These are phyloP conservation scores for Tipula unca DNA, from an alignment of 2,888 invertebrate species.

Conservation along the genomic window DNA sequence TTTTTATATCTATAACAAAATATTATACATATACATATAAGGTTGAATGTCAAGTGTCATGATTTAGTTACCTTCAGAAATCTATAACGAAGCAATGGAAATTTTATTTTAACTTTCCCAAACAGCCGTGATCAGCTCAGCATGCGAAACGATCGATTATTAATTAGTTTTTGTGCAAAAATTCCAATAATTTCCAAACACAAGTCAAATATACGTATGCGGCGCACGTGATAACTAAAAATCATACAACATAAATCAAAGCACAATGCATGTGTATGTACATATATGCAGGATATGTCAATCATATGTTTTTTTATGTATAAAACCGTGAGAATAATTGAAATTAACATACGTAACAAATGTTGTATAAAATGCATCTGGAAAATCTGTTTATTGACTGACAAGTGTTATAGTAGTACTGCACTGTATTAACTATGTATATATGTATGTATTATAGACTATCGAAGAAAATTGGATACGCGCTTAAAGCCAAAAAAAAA, in stretches of 20 bases:
- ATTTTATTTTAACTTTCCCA: not conserved
- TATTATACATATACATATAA: not conserved
- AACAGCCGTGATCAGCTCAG: not conserved
- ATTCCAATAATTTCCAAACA: not conserved
- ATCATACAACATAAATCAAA: not conserved
- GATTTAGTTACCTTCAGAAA: not conserved
- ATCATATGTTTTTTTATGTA: not conserved
- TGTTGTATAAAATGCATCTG: not conserved
- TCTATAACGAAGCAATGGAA: not conserved
- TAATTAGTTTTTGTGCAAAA: not conserved
- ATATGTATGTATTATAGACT: too few relatives aligned
- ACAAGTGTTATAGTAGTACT: not conserved
- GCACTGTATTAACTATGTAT: too few relatives aligned
- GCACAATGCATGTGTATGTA: not conserved
- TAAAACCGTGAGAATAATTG: not conserved
- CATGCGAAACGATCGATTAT: not conserved
- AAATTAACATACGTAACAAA: not conserved
- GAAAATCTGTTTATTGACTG: not conserved
- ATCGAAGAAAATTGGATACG: not conserved
- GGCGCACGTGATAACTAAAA: not conserved
- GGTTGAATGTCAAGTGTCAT: conserved; percentile 8
- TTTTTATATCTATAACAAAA: not conserved
- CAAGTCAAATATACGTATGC: not conserved
- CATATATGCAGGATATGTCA: conserved; percentile 8
- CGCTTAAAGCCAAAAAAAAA: not conserved